Evolutionary conservation across 2,113 vertebrate genomes (phyloP).

Genomic region (Antennarius striatus): DNA sequence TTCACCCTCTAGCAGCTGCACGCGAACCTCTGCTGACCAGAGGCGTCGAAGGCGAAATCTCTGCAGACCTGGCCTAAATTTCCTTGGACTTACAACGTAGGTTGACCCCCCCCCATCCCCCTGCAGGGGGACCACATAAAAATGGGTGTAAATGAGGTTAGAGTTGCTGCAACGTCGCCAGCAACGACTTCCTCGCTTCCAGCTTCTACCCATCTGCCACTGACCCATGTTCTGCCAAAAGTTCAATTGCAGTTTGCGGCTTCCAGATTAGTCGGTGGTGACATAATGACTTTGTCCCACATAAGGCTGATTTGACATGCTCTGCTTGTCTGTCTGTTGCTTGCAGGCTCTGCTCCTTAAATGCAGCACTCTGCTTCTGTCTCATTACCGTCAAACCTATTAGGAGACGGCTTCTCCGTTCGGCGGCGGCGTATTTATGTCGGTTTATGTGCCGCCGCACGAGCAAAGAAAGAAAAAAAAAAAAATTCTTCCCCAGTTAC

Average conservation of each 20-base stretch:
- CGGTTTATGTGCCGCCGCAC: slow-evolving; percentile 1
- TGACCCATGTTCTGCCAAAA: slow-evolving; percentile 64
- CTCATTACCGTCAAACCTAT: slow-evolving; percentile 71
- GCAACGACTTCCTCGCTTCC: slow-evolving; percentile 38
- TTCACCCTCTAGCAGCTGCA: slow-evolving; percentile 38
- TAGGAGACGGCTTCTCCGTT: slow-evolving; percentile 32
- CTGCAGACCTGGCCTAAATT: slow-evolving; percentile 60
- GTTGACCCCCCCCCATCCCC: slow-evolving; percentile 13
- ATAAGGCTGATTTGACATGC: slow-evolving; percentile 71
- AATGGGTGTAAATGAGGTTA: slow-evolving; percentile 55
- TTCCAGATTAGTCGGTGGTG: slow-evolving; percentile 63
- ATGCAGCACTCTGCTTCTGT: slow-evolving; percentile 50
- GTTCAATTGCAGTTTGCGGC: slow-evolving; percentile 50
- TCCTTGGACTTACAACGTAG: slow-evolving; percentile 43
- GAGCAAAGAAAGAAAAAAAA: neutral
- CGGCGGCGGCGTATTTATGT: slow-evolving; percentile 19
- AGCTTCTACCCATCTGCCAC: slow-evolving; percentile 51
- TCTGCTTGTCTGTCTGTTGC: slow-evolving; percentile 59
- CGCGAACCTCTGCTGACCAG: slow-evolving; percentile 28
- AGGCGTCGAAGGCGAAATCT: slow-evolving; percentile 24
- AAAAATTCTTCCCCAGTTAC: slow-evolving; percentile 2
- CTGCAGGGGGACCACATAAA: slow-evolving; percentile 26
- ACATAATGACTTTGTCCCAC: slow-evolving; percentile 72
- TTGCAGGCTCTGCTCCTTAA: slow-evolving; percentile 57
- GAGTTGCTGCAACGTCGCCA: slow-evolving; percentile 34